A percentile compares a stretch with the other conserved stretches of the same genome.
Evolutionary conservation across 2,797 vertebrate genomes (phyloP).

Genomic region (Sphenopsis melanotis): DNA sequence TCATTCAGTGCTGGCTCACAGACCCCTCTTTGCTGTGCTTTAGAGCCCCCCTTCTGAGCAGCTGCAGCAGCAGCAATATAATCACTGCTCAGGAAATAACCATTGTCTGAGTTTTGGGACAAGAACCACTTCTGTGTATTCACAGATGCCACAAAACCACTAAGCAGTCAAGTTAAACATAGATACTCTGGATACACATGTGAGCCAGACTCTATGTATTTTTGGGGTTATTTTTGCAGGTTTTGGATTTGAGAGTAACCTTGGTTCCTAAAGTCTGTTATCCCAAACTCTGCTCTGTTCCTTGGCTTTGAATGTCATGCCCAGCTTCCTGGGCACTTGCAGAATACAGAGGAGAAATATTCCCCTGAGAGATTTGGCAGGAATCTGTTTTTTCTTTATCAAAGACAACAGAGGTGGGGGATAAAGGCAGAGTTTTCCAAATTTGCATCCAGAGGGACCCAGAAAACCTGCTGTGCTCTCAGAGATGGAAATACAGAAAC

Average conservation of each 20-base stretch:
- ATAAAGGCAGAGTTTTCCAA: background rate
- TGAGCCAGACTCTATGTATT: background rate
- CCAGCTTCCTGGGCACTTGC: background rate
- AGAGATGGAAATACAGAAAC: background rate
- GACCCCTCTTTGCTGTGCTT: background rate
- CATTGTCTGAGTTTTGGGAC: background rate
- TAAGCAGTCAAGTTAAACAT: background rate
- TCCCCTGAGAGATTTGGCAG: background rate
- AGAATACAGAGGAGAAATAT: background rate
- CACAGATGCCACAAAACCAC: background rate
- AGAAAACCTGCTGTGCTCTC: background rate
- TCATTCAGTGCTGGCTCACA: background rate
- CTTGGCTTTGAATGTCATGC: background rate
- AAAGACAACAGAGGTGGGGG: background rate
- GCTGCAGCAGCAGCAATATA: background rate
- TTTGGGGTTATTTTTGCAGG: background rate
- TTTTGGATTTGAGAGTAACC: background rate
- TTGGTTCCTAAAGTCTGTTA: background rate
- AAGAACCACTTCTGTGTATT: background rate
- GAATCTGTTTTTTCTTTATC: background rate
- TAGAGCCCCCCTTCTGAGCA: background rate
- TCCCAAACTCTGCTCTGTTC: background rate
- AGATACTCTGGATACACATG: background rate
- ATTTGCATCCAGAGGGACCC: background rate
- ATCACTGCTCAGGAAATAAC: background rate